phyloP scores from a whole-genome alignment of 1,140 invertebrate genomes.

The Bombus consobrinus region DNA sequence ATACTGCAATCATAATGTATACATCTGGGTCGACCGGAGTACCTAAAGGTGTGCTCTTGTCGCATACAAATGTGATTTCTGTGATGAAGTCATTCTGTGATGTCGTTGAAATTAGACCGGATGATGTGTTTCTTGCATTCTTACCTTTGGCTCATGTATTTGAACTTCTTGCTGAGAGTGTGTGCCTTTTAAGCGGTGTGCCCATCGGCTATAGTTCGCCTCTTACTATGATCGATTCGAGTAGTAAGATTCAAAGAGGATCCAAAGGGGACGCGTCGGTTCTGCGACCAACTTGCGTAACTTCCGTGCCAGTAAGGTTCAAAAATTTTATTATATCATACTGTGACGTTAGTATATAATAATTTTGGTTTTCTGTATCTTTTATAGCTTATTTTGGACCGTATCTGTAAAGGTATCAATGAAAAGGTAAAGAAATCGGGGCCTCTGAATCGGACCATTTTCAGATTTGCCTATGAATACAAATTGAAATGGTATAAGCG shows the following conservation, averaged over 20 bases:
- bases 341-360: not conserved
- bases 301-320: conserved; percentile 93
- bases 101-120: conserved; percentile 87
- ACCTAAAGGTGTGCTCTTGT: conserved; percentile 93
- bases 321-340: not conserved
- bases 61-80: conserved; percentile 95
- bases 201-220: conserved; percentile 98
- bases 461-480: conserved; percentile 96
- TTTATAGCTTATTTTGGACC: conserved; percentile 93
- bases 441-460: conserved; percentile 89
- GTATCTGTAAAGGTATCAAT: conserved; percentile 97
- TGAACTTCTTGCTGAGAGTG: conserved; percentile 92
- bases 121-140: conserved; percentile 96
- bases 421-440: conserved; percentile 93
- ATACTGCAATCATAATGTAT: conserved; percentile 98
- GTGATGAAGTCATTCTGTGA: conserved; percentile 95
- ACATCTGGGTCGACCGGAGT: conserved; percentile 96
- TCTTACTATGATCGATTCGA: conserved; percentile 96
- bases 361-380: conserved; percentile 67
- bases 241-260: conserved; percentile 97
- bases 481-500: conserved; percentile 92
- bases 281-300: conserved; percentile 96
- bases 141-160: conserved; percentile 98
- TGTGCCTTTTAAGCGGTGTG: conserved; percentile 91
- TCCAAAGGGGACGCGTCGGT: conserved; percentile 95